Conservation (phyloP, 2,797 vertebrate species). For the Enteromius treurensis region DNA sequence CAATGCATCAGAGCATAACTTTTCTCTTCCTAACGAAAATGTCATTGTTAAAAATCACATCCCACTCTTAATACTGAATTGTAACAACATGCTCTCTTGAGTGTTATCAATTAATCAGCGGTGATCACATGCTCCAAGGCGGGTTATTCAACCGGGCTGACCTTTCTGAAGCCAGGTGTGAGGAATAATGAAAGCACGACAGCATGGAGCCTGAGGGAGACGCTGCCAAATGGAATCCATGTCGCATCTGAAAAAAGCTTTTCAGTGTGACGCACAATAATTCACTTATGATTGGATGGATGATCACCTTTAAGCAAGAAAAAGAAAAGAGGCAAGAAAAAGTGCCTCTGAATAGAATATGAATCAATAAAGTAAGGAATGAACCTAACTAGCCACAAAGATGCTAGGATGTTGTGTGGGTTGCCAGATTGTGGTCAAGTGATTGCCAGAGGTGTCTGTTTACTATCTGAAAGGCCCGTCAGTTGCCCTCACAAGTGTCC, state of each 20-base stretch:
- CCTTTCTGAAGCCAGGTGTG: slow-evolving; percentile 58
- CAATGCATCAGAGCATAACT: not conserved
- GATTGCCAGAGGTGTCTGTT: not conserved
- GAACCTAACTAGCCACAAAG: not conserved
- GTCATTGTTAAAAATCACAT: not conserved
- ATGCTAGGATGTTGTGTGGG: not conserved
- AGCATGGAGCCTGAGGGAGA: slow-evolving; percentile 43
- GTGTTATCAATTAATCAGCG: slow-evolving; percentile 44
- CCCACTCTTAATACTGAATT: slow-evolving; percentile 1
- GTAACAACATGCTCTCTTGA: slow-evolving; percentile 8
- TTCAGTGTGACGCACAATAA: slow-evolving; percentile 53
- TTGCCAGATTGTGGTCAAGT: not conserved
- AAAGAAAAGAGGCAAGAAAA: not conserved
- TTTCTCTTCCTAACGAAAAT: not conserved
- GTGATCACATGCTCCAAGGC: slow-evolving; percentile 43
- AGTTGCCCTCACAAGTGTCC: not conserved
- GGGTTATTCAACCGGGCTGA: slow-evolving; percentile 52
- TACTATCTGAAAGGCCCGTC: not conserved
- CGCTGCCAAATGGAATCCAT: slow-evolving; percentile 57
- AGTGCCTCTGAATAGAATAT: slow-evolving; percentile 5
- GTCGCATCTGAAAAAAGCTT: slow-evolving; percentile 60
- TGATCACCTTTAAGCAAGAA: slow-evolving; percentile 48
- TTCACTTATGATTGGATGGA: slow-evolving; percentile 53
- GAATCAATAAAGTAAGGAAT: slow-evolving; percentile 18
- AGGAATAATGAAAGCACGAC: slow-evolving; percentile 55